These are phyloP conservation scores for Lithobates pipiens DNA, from an alignment of 2,797 vertebrate species.

Conservation along the genomic window DNA sequence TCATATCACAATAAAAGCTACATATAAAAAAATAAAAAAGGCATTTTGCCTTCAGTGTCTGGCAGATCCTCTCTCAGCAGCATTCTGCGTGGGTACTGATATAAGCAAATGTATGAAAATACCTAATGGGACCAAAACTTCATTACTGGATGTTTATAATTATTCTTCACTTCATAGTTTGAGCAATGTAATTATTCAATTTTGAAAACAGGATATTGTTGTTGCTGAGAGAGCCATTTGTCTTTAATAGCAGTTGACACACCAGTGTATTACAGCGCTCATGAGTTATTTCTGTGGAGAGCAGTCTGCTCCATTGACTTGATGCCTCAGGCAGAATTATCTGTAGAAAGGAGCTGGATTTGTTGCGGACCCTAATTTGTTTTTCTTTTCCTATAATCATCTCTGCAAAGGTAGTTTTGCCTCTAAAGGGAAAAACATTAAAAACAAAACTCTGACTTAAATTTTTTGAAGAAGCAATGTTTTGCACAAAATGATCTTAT, in stretches of 20 bases:
- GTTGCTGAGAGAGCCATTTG: constrained; percentile 71
- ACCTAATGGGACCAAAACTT: constrained; percentile 35
- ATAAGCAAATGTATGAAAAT: constrained; percentile 52
- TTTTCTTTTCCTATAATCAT: constrained; percentile 49
- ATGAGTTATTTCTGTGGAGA: constrained; percentile 61
- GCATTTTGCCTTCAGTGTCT: neutral
- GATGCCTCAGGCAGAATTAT: constrained; percentile 59
- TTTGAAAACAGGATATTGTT: constrained; percentile 69
- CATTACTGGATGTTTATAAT: constrained; percentile 68
- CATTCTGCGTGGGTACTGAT: constrained; percentile 45
- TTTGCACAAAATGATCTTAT: constrained; percentile 19
- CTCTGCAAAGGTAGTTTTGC: constrained; percentile 45
- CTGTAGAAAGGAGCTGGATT: constrained; percentile 55
- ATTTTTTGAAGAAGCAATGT: constrained; percentile 6
- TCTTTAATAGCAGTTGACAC: constrained; percentile 66
- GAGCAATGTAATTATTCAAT: constrained; percentile 68
- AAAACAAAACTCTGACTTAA: constrained; percentile 33
- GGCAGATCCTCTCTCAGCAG: constrained; percentile 34
- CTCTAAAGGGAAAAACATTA: constrained; percentile 42
- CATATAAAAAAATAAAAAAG: neutral
- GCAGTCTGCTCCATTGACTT: constrained; percentile 50
- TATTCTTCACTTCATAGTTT: constrained; percentile 67
- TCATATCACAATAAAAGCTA: neutral
- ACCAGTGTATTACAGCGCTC: constrained; percentile 62
- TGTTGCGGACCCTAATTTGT: constrained; percentile 42